Conservation (phyloP, 2,888 invertebrate genomes). For the Strigamia crassipes region DNA sequence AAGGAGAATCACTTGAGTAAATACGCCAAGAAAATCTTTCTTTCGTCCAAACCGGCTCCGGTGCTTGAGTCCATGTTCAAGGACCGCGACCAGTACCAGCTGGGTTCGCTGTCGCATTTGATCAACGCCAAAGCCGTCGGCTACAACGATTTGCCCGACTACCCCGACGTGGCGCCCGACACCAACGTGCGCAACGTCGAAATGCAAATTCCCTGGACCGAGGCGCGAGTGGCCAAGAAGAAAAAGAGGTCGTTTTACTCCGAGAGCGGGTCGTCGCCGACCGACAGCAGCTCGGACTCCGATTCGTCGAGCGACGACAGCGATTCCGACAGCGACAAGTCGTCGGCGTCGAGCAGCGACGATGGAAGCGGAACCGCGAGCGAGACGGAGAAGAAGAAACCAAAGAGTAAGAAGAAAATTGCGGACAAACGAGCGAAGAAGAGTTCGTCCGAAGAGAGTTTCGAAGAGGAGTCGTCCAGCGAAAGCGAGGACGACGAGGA, state of each 20-base stretch:
- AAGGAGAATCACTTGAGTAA: constrained; percentile 65
- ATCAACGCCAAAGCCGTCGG: constrained; percentile 82
- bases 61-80: constrained; percentile 82
- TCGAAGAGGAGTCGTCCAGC: constrained; percentile 47
- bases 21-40: constrained; percentile 80
- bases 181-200: constrained; percentile 77
- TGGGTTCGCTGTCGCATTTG: constrained; percentile 94
- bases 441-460: constrained; percentile 50
- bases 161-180: constrained; percentile 78
- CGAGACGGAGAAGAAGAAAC: constrained; percentile 51
- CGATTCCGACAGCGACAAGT: constrained; percentile 46
- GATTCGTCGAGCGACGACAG: constrained; percentile 55
- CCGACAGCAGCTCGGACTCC: constrained; percentile 48
- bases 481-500: constrained; percentile 50
- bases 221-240: constrained; percentile 51
- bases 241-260: constrained; percentile 69
- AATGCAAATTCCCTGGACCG: constrained; percentile 55
- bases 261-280: constrained; percentile 55
- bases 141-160: constrained; percentile 84
- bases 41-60: constrained; percentile 92
- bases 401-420: constrained; percentile 51
- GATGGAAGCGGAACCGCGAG: constrained; percentile 56
- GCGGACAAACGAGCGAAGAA: constrained; percentile 45
- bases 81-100: constrained; percentile 83
- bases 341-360: constrained; percentile 51